Conservation (phyloP, 2,888 invertebrate genomes). For the Neocrepidodera transversa region DNA sequence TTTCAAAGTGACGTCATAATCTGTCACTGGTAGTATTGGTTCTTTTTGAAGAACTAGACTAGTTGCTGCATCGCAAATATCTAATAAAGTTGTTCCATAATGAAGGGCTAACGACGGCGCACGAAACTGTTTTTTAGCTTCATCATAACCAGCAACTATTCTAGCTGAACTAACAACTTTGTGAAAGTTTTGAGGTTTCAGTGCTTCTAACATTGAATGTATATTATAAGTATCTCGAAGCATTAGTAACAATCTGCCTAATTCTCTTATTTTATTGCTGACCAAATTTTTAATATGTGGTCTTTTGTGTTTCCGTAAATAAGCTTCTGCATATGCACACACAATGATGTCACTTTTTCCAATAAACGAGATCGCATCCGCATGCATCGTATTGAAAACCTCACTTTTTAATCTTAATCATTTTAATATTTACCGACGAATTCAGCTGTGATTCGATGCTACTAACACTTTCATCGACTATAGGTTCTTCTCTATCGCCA, state of each 20-base stretch:
- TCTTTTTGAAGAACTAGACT: slow-evolving; percentile 35
- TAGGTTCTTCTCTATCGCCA: no score
- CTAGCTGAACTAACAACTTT: slow-evolving; percentile 35
- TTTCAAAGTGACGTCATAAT: slow-evolving; percentile 29
- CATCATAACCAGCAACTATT: slow-evolving; percentile 37
- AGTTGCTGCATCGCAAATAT: slow-evolving; percentile 36
- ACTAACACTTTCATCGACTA: no score
- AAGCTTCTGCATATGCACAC: slow-evolving; percentile 44
- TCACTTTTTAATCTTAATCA: slow-evolving; percentile 41
- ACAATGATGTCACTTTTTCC: slow-evolving; percentile 40
- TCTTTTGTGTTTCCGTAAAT: slow-evolving; percentile 43
- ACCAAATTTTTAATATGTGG: slow-evolving; percentile 42
- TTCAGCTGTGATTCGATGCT: no score
- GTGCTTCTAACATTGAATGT: slow-evolving; percentile 23
- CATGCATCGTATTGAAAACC: slow-evolving; percentile 43
- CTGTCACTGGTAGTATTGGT: slow-evolving; percentile 32
- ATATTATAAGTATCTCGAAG: slow-evolving; percentile 36
- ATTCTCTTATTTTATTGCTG: slow-evolving; percentile 43
- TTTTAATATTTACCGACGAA: no score
- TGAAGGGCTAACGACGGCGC: slow-evolving; percentile 42
- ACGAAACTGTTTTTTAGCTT: slow-evolving; percentile 32
- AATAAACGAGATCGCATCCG: slow-evolving; percentile 38
- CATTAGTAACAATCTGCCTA: slow-evolving; percentile 41
- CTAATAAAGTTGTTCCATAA: slow-evolving; percentile 37
- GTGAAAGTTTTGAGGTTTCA: slow-evolving; percentile 33